phyloP scores from a whole-genome alignment of 2,888 invertebrate species.

The Platycheirus rosarum region DNA sequence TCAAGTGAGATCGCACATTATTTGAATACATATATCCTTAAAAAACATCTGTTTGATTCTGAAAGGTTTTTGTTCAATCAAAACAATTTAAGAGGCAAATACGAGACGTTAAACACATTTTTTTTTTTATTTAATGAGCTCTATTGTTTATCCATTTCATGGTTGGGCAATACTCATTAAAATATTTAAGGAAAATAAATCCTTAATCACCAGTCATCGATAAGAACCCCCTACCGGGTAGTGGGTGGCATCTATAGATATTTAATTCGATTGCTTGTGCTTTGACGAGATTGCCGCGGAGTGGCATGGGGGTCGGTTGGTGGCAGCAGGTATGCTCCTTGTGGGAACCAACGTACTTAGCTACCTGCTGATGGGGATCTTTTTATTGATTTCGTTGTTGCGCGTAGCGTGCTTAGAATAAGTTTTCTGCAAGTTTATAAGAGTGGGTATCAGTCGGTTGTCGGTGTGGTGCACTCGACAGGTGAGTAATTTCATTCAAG shows the following conservation, averaged over 20 bases:
- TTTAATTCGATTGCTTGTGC: constrained; percentile 39
- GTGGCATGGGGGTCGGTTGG: neutral
- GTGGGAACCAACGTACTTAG: constrained; percentile 6
- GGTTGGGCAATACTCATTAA: constrained; percentile 23
- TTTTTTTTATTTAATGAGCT: no score
- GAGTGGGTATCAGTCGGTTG: neutral
- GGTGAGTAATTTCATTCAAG: constrained; percentile 33
- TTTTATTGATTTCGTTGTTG: constrained; percentile 41
- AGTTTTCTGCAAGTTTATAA: constrained; percentile 18
- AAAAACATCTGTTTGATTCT: no score
- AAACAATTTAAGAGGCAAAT: no score
- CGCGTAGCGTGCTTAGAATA: constrained; percentile 38
- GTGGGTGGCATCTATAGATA: constrained; percentile 37
- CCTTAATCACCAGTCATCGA: constrained; percentile 29
- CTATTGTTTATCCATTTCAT: neutral
- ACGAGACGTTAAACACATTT: no score
- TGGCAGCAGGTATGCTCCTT: neutral
- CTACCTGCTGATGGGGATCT: constrained; percentile 24
- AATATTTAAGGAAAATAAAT: constrained; percentile 22
- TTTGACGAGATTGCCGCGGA: neutral
- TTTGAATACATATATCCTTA: no score
- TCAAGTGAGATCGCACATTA: no score
- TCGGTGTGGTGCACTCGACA: constrained; percentile 19
- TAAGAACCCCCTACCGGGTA: constrained; percentile 9
- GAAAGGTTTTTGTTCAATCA: no score